Percentiles rank a stretch among this genome's conserved stretches.
Evolutionary conservation across 2,888 invertebrate species (phyloP).

Genomic region (Geotrupes spiniger): DNA sequence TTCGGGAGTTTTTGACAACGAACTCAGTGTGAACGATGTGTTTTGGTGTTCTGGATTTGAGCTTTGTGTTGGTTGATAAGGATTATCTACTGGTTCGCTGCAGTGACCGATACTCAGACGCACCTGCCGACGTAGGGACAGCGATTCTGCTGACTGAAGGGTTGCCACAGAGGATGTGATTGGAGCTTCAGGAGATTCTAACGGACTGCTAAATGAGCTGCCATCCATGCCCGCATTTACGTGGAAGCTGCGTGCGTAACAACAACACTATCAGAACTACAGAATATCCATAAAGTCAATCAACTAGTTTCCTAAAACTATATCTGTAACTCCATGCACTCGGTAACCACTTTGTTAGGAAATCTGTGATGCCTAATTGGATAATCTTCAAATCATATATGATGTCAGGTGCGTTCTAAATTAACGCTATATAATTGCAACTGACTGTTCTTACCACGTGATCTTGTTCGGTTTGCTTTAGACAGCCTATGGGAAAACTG

Average conservation of each 20-base stretch:
- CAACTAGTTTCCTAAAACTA: not conserved
- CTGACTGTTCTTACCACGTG: too few species aligned
- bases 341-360: too few species aligned
- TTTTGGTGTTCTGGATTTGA: conserved; percentile 26
- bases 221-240: conserved; percentile 77
- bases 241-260: conserved; percentile 63
- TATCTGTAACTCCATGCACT: too few species aligned
- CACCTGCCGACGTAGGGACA: conserved; percentile 53
- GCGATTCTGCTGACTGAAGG: conserved; percentile 63
- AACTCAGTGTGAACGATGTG: conserved; percentile 35
- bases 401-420: too few species aligned
- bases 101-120: conserved; percentile 46
- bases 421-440: too few species aligned
- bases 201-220: conserved; percentile 76
- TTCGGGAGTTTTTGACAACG: conserved; percentile 60
- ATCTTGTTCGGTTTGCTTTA: too few species aligned
- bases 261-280: conserved; percentile 38
- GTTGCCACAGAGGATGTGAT: conserved; percentile 66
- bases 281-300: conserved; percentile 33
- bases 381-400: too few species aligned
- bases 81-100: conserved; percentile 36
- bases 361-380: too few species aligned
- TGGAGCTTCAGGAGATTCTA: conserved; percentile 76
- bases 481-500: too few species aligned
- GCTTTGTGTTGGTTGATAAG: conserved; percentile 24